Evolutionary conservation across 1,140 invertebrate species (phyloP), one percentile per base, ranked within the genome.

Genomic region (Zaprionus taronus): DNA sequence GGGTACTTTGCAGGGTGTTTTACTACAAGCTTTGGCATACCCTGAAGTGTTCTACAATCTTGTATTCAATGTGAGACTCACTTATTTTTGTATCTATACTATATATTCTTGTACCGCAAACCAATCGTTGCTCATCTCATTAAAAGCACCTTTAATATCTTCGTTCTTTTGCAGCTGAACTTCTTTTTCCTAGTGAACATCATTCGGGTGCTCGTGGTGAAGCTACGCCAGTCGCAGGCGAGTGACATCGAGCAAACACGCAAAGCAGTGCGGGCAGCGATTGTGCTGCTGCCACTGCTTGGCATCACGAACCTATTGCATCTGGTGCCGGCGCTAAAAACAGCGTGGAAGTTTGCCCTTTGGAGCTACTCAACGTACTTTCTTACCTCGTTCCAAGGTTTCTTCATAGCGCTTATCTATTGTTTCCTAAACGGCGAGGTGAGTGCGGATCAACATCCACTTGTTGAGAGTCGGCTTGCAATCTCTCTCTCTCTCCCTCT

Each of bases 351-450:
- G 67, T 98, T 98, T 81, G 96, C 95, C 1, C 71, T 96, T 0
- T 98, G 97, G 97, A 96, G 95, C 0, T 98, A 97, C 91, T 94
- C 94, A 1, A 96, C 96, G 0, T 96, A 97, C 84, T 96, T 97
- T 80, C 93, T 98, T 12, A 95, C 95, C 3, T 97, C 97, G 1
- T 98, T 97, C 87, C 97, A 98, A 94, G 97, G 97, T 4, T 96
- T 98, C 72, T 96, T 98, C 83, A 96, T 98, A 28, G 96, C 97
- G 1, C 94, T 96, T 3, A 93, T 98, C 20, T 98, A 98, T 92
- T 98, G 97, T 91, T 98, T 98, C 81, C 93, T 97, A 34, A 98
- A 98, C 83, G 96, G 96, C 60, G 97, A 98, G 95, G 97, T 98
- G 93, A 95, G 80, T 80, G 6, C 5, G 28, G 7, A 17, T 34